These are phyloP conservation scores for Poeciliopsis gracilis DNA, from an alignment of 2,797 vertebrate genomes.

Conservation along the genomic window DNA sequence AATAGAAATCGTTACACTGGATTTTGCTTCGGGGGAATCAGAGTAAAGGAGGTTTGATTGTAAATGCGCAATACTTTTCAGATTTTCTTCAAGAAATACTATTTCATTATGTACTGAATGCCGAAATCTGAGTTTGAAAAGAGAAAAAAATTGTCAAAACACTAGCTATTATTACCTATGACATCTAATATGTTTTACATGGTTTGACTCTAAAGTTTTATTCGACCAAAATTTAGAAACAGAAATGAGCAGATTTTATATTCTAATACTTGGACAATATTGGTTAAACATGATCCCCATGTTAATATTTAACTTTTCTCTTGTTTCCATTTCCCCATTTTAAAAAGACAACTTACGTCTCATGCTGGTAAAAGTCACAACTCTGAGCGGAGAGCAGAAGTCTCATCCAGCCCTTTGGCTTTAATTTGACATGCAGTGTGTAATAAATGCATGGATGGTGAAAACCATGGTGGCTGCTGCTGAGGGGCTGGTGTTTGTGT, in stretches of 20 bases:
- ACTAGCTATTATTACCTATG: not conserved
- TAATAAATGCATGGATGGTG: constrained; percentile 37
- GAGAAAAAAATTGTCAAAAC: not conserved
- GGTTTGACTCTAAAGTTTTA: not conserved
- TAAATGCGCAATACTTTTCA: not conserved
- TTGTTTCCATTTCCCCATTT: constrained; percentile 21
- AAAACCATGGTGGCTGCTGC: constrained; percentile 66
- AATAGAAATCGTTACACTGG: not conserved
- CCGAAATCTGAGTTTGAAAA: not conserved
- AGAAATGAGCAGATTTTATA: not conserved
- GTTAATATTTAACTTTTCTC: not conserved
- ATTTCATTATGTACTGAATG: not conserved
- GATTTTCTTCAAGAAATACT: not conserved
- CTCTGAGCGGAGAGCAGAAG: constrained; percentile 39
- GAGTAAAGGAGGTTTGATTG: not conserved
- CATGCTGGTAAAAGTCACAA: constrained; percentile 38
- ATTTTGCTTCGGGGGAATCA: not conserved
- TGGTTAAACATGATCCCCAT: not conserved
- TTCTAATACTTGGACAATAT: too few species aligned
- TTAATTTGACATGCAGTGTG: constrained; percentile 17
- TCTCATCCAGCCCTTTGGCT: constrained; percentile 23
- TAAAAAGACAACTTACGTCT: constrained; percentile 31
- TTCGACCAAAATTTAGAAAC: not conserved
- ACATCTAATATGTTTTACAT: not conserved
- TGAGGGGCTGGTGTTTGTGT: constrained; percentile 54